Evolutionary conservation across 2,797 vertebrate genomes (phyloP).

Genomic region (Chrysocyon brachyurus): DNA sequence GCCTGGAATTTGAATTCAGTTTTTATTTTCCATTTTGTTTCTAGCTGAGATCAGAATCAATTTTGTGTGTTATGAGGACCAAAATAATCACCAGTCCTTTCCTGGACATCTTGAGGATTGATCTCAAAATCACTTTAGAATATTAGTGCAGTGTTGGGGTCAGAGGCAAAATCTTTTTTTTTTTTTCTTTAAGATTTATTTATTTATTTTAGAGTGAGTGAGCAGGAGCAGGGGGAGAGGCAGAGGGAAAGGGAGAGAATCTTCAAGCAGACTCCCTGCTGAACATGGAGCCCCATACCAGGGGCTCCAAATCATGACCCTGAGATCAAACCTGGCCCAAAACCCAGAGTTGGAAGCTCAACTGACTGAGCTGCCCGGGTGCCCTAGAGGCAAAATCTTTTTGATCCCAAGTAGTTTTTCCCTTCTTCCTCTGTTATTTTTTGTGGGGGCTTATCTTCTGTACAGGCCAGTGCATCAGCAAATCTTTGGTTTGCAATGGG

Average conservation of each 20-base stretch:
- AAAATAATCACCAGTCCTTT: neutral
- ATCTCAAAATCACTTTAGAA: neutral
- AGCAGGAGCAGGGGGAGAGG: neutral
- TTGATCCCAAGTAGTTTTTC: neutral
- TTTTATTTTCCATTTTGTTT: conserved; percentile 41
- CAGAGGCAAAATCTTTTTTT: neutral
- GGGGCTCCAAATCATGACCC: neutral
- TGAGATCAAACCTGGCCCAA: neutral
- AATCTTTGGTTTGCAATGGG: conserved; percentile 94
- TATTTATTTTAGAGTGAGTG: neutral
- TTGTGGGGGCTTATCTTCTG: neutral
- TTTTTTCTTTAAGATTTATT: neutral
- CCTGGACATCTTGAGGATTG: neutral
- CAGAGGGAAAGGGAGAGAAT: neutral
- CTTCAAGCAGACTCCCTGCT: neutral
- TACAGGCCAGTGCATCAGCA: conserved; percentile 94
- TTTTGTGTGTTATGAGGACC: neutral
- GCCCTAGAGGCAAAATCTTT: neutral
- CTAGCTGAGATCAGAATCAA: neutral
- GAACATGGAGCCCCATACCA: neutral
- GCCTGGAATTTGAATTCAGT: neutral
- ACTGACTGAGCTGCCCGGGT: neutral
- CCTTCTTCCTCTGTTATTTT: neutral
- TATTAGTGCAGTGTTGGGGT: neutral
- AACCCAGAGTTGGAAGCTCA: neutral